These are phyloP conservation scores for Zoanthus solanderi DNA, from an alignment of 92 coral and sea anemone genomes.

Conservation along the genomic window DNA sequence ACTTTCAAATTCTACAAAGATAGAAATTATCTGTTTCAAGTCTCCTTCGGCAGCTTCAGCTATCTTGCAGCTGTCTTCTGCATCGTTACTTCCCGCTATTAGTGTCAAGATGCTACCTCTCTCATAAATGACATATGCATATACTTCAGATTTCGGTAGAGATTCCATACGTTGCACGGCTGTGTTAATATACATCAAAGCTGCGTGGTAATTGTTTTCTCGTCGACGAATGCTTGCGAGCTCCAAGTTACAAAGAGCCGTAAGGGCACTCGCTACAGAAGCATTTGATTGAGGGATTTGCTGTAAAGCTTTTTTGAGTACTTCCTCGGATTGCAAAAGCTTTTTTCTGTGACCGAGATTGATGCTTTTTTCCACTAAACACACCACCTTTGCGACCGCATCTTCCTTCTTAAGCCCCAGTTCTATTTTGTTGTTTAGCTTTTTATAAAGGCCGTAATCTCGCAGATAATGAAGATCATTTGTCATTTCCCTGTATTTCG, in stretches of 20 bases:
- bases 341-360: neutral
- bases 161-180: neutral
- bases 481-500: neutral
- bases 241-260: neutral
- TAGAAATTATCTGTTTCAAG: neutral
- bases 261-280: neutral
- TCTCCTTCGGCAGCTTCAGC: neutral
- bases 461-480: neutral
- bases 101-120: neutral
- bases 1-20: neutral
- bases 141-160: slow-evolving; percentile 2
- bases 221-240: neutral
- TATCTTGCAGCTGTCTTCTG: neutral
- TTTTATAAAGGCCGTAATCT: neutral
- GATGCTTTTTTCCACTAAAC: neutral
- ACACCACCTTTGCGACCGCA: neutral
- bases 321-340: neutral
- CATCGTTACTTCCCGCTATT: neutral
- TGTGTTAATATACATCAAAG: neutral
- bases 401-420: neutral
- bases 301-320: neutral
- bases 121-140: slow-evolving; percentile 12
- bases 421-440: neutral
- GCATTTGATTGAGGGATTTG: neutral
- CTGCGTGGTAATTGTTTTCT: neutral